A percentile compares a stretch with the other conserved stretches of the same genome.
Conservation (phyloP, 2,113 vertebrate species). For the Catharus bicknelli region DNA sequence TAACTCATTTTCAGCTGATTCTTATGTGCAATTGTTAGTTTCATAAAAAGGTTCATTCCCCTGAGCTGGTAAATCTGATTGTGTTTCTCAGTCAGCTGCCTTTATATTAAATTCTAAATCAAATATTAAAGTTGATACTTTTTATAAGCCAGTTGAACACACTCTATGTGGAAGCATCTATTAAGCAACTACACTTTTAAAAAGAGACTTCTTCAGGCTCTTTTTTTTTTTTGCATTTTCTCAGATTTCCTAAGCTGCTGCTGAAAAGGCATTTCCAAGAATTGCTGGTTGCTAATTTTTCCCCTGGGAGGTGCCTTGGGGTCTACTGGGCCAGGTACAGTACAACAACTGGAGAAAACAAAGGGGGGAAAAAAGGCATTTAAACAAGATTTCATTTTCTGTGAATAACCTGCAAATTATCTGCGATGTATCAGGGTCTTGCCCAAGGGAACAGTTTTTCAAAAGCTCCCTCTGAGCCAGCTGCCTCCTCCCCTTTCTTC, state of each 20-base stretch:
- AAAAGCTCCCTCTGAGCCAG: fast-evolving
- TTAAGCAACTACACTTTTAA: neutral
- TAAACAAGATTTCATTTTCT: neutral
- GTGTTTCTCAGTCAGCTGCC: neutral
- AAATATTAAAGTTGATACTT: neutral
- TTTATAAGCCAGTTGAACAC: neutral
- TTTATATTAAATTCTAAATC: slow-evolving; percentile 12
- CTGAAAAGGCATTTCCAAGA: neutral
- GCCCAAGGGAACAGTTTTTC: neutral
- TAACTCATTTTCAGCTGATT: slow-evolving; percentile 23
- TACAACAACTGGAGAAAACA: neutral
- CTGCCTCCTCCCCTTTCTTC: neutral
- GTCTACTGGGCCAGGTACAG: neutral
- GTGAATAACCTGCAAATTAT: neutral
- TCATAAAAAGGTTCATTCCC: slow-evolving; percentile 28
- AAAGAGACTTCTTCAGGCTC: neutral
- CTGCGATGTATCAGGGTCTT: neutral
- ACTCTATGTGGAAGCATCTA: neutral
- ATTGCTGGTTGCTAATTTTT: neutral
- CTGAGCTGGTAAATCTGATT: neutral
- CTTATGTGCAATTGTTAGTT: neutral
- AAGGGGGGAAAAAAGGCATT: neutral
- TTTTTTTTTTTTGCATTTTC: neutral
- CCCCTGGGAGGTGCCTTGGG: neutral
- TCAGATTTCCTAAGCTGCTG: neutral